Evolutionary conservation across 2,888 invertebrate species (phyloP).

Genomic region (Agrenia bidenticulata): DNA sequence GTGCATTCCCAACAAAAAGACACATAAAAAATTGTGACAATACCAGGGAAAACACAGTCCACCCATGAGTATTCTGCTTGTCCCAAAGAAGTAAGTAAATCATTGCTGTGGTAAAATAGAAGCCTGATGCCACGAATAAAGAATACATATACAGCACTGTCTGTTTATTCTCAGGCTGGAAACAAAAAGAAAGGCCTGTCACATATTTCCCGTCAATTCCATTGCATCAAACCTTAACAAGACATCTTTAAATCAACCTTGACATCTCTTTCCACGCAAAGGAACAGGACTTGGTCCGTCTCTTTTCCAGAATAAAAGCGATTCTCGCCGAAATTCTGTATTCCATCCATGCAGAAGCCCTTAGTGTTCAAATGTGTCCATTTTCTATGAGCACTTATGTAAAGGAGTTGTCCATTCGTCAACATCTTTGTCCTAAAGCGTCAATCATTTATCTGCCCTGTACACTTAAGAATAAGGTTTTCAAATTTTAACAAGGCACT

Average conservation of each 20-base stretch:
- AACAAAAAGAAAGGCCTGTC: too few relatives aligned
- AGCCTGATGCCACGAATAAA: neutral
- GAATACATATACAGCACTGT: conserved; percentile 10
- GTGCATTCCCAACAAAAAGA: conserved; percentile 12
- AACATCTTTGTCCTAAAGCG: neutral
- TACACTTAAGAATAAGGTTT: too few relatives aligned
- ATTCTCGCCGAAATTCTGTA: too few relatives aligned
- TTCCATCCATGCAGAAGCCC: too few relatives aligned
- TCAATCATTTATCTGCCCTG: too few relatives aligned
- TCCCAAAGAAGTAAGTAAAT: conserved; percentile 4
- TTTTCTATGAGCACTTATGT: neutral
- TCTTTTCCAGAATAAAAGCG: neutral
- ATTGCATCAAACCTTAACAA: too few relatives aligned
- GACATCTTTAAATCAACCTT: too few relatives aligned
- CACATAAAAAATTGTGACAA: neutral
- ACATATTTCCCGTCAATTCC: too few relatives aligned
- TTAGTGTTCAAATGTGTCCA: neutral
- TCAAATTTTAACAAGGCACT: too few relatives aligned
- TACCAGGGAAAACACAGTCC: neutral
- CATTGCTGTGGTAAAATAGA: neutral
- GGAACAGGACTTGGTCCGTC: neutral
- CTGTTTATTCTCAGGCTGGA: too few relatives aligned
- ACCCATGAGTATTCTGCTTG: conserved; percentile 12
- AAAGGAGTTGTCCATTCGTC: neutral
- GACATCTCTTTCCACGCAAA: conserved; percentile 8